phyloP scores from a whole-genome alignment of 2,797 vertebrate species.

The Sebastolobus alascanus region DNA sequence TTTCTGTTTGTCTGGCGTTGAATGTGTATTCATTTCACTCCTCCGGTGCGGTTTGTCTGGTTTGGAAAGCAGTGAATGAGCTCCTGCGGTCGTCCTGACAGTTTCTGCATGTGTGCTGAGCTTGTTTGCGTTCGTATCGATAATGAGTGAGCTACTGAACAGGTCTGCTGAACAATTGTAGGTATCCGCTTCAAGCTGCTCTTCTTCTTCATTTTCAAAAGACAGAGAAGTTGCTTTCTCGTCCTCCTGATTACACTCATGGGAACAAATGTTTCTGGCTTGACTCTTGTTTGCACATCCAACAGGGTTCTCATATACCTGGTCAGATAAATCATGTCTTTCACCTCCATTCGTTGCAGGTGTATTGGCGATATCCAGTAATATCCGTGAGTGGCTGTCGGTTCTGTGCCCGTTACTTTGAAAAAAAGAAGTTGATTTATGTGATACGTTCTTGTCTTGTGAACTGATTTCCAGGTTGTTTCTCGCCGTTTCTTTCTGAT shows the following conservation, averaged over 20 bases:
- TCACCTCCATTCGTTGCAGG: neutral
- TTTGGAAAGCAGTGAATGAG: neutral
- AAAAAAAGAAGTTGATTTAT: constrained; percentile 11
- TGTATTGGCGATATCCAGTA: constrained; percentile 43
- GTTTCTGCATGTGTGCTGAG: neutral
- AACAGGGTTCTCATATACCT: neutral
- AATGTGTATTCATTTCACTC: neutral
- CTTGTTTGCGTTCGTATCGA: neutral
- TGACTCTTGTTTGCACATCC: neutral
- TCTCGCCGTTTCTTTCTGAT: neutral
- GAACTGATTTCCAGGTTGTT: constrained; percentile 1
- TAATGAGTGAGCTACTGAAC: constrained; percentile 66
- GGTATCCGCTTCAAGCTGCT: constrained; percentile 45
- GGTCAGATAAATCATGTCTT: neutral
- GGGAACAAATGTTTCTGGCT: neutral
- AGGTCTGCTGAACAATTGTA: constrained; percentile 85
- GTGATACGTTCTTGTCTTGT: constrained; percentile 4
- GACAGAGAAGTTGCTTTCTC: neutral
- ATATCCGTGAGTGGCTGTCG: neutral
- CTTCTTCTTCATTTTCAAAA: constrained; percentile 41
- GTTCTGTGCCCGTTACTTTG: constrained; percentile 11
- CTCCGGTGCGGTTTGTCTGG: neutral
- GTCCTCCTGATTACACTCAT: neutral
- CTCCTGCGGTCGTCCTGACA: neutral
- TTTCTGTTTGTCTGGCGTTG: constrained; percentile 35